Evolutionary conservation across 2,888 invertebrate genomes (phyloP).

Genomic region (Cremastobaeus sp.): DNA sequence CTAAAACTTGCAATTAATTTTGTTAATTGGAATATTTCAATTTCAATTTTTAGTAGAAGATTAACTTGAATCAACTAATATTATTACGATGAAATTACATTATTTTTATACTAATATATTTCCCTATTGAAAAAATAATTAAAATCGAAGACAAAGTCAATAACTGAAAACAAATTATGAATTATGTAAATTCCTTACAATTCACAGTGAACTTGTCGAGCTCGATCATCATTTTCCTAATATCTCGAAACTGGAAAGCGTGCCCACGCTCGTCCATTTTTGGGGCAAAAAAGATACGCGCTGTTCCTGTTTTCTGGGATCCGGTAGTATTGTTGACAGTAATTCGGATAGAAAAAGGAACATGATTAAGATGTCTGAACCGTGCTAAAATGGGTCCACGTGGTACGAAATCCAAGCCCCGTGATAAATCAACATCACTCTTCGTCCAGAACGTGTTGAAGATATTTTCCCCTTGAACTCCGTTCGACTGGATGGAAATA

Average conservation of each 20-base stretch:
- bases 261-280: slow-evolving; percentile 83
- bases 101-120: too few relatives aligned
- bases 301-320: slow-evolving; percentile 81
- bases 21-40: too few relatives aligned
- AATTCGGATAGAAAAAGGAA: slow-evolving; percentile 84
- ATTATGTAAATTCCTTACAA: slow-evolving; percentile 80
- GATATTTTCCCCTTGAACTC: slow-evolving; percentile 76
- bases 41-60: too few relatives aligned
- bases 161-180: too few relatives aligned
- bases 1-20: not conserved
- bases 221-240: slow-evolving; percentile 84
- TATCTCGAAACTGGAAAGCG: slow-evolving; percentile 82
- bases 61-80: too few relatives aligned
- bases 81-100: too few relatives aligned
- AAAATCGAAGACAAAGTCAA: too few relatives aligned
- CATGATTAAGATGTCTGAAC: slow-evolving; percentile 88
- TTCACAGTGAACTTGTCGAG: slow-evolving; percentile 84
- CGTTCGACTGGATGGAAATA: slow-evolving; percentile 79
- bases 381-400: slow-evolving; percentile 86
- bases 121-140: too few relatives aligned
- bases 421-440: slow-evolving; percentile 86
- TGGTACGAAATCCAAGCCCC: slow-evolving; percentile 90
- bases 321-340: slow-evolving; percentile 81
- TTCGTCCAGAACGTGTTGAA: slow-evolving; percentile 89
- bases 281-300: slow-evolving; percentile 86